Base-by-base conservation (phyloP, 2,888 invertebrate species). In the Myathropa florea region DNA sequence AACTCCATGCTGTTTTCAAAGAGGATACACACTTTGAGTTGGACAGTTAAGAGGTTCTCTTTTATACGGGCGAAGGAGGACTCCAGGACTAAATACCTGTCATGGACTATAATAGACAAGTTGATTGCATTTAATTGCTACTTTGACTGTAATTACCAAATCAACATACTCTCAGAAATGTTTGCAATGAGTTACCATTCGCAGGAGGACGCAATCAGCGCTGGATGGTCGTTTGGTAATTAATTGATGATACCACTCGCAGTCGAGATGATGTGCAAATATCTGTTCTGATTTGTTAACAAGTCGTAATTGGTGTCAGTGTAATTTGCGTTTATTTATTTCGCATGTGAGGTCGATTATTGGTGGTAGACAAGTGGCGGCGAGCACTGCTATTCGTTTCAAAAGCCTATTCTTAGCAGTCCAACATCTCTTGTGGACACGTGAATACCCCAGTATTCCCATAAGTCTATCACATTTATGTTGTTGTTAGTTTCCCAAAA, bases 141-240 rank as follows among this genome's bases (percentile, higher is more conserved):
- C 39, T 30, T 10, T 24, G 57, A 55, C 6, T 63, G n/a, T 63
- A 85, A 77, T 82, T 77, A 73, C 61, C 24, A 26, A 70, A 26
- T 73, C 57, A 68, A 55, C 77, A 82, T 73, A 77, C 90, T 73
- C 39, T n/a, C 21, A 23, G 68, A 63, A 61, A 83, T 65, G 10
- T 30, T 53, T 59, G 30, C 39, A 39, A 9, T 46, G 6, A 53
- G 26, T 9, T 70, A 55, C 55, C 55, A 33, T 2, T n/a, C n/a
- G 57, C 23, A 55, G 36, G 14, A 67, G 24, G 4, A 39, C 55
- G 18, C 14, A n/a, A 24, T 65, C 12, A 12, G 12, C 33, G 33
- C 12, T 33, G 33, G 12, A 30, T n/a, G 4, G n/a, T 0, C 4
- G n/a, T n/a, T n/a, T n/a, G n/a, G n/a, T n/a, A n/a, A n/a, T n/a